Conservation (phyloP, 2,797 vertebrate species). For the Takifugu rubripes region DNA sequence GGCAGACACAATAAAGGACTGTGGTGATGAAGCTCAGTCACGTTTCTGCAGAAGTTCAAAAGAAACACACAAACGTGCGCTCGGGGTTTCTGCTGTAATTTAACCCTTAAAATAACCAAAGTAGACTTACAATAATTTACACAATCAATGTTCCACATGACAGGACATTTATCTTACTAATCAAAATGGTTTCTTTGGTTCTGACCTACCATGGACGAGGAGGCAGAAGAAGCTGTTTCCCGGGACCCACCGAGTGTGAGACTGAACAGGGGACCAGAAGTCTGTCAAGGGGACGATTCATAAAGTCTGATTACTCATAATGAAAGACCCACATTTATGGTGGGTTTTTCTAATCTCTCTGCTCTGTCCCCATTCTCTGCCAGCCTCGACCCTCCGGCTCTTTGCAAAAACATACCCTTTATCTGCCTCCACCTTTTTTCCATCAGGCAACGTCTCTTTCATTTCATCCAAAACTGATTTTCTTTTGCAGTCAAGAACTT, state of each 20-base stretch:
- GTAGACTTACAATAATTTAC: too few species aligned
- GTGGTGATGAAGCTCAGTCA: not conserved
- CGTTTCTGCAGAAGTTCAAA: too few species aligned
- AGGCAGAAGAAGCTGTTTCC: conserved; percentile 31
- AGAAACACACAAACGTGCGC: too few species aligned
- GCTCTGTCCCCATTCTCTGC: not conserved
- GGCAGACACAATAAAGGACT: not conserved
- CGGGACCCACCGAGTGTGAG: conserved; percentile 59
- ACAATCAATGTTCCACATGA: not conserved
- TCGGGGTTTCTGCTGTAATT: too few species aligned
- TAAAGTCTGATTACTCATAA: conserved; percentile 68
- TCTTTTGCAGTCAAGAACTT: conserved; percentile 1
- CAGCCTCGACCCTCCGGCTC: conserved; percentile 31
- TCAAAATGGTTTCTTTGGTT: conserved; percentile 1
- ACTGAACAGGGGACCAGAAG: conserved; percentile 53
- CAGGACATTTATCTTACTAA: not conserved
- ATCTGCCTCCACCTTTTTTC: conserved; percentile 64
- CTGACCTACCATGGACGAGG: conserved; percentile 45
- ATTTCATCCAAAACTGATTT: conserved; percentile 29
- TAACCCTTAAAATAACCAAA: too few species aligned
- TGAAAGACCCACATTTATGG: conserved; percentile 16
- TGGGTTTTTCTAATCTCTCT: not conserved
- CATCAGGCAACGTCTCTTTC: conserved; percentile 36
- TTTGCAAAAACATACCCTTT: conserved; percentile 9
- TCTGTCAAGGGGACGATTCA: conserved; percentile 48